These are phyloP conservation scores for Chelmon rostratus DNA, from an alignment of 2,797 vertebrate species.

Conservation along the genomic window DNA sequence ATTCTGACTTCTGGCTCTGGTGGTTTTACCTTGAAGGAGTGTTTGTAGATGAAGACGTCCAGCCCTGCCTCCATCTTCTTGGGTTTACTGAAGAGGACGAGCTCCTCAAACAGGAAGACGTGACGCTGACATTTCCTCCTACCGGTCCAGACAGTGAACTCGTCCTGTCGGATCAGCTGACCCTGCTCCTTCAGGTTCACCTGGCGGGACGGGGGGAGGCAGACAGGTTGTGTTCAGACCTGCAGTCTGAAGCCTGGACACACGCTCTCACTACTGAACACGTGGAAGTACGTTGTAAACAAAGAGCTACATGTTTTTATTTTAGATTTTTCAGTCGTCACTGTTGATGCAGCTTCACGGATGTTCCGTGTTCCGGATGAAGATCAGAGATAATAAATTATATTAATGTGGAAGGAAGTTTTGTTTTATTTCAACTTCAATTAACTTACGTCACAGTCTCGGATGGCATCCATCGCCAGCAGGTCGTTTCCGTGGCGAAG, in stretches of 20 bases:
- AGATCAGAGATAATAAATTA: too few relatives aligned
- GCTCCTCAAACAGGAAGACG: constrained; percentile 96
- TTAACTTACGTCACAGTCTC: constrained; percentile 85
- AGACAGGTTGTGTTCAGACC: too few relatives aligned
- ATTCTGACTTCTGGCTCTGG: too few relatives aligned
- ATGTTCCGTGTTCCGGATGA: too few relatives aligned
- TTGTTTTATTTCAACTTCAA: background rate
- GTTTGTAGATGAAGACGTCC: constrained; percentile 94
- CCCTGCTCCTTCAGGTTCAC: constrained; percentile 99
- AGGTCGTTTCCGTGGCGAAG: constrained; percentile 90
- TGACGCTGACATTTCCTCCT: constrained; percentile 93
- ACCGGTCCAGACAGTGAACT: constrained; percentile 91
- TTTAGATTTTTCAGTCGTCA: too few relatives aligned
- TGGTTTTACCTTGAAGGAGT: constrained; percentile 92
- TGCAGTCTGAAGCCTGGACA: too few relatives aligned
- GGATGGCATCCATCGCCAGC: constrained; percentile 89
- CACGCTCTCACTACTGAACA: too few relatives aligned
- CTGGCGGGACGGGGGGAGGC: constrained; percentile 72
- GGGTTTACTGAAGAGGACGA: constrained; percentile 96
- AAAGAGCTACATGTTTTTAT: too few relatives aligned
- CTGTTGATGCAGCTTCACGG: too few relatives aligned
- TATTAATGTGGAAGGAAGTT: too few relatives aligned
- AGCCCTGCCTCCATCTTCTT: constrained; percentile 91
- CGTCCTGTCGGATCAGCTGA: constrained; percentile 94
- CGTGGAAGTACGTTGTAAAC: too few relatives aligned